phyloP scores from a whole-genome alignment of 2,113 vertebrate species.

The Bostrychus sinensis region DNA sequence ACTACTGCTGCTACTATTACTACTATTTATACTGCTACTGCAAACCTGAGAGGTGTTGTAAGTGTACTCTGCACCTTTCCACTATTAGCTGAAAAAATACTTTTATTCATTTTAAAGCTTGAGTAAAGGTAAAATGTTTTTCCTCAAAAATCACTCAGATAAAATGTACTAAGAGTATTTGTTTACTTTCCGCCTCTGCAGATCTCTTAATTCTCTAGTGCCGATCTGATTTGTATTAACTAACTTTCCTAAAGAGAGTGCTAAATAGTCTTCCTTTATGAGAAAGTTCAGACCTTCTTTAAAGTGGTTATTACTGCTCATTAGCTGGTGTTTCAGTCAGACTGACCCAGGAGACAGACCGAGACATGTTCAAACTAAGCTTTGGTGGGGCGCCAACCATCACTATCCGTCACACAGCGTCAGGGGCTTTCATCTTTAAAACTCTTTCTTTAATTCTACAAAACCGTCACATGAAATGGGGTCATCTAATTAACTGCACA shows the following conservation, averaged over 20 bases:
- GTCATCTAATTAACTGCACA: constrained; percentile 38
- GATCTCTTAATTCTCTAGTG: too few relatives aligned
- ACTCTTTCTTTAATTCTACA: constrained; percentile 25
- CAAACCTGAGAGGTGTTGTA: too few relatives aligned
- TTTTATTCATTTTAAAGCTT: too few relatives aligned
- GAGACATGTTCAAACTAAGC: constrained; percentile 36
- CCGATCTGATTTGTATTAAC: not conserved
- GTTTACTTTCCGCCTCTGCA: too few relatives aligned
- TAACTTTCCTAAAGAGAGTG: constrained; percentile 6
- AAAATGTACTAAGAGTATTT: too few relatives aligned
- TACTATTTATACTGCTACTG: too few relatives aligned
- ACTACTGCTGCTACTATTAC: too few relatives aligned
- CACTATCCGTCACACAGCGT: constrained; percentile 31
- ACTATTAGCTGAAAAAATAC: too few relatives aligned
- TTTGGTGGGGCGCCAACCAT: constrained; percentile 18
- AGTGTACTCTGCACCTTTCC: too few relatives aligned
- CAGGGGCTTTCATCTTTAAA: constrained; percentile 39
- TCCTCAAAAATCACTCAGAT: too few relatives aligned
- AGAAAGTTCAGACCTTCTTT: constrained; percentile 36
- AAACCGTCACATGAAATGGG: constrained; percentile 41
- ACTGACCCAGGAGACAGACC: constrained; percentile 37
- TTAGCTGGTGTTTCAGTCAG: constrained; percentile 50
- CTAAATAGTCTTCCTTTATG: constrained; percentile 17
- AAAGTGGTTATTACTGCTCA: constrained; percentile 29
- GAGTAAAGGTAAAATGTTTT: too few relatives aligned